Conservation (phyloP, 2,797 vertebrate genomes). For the Urocyon cinereoargenteus region DNA sequence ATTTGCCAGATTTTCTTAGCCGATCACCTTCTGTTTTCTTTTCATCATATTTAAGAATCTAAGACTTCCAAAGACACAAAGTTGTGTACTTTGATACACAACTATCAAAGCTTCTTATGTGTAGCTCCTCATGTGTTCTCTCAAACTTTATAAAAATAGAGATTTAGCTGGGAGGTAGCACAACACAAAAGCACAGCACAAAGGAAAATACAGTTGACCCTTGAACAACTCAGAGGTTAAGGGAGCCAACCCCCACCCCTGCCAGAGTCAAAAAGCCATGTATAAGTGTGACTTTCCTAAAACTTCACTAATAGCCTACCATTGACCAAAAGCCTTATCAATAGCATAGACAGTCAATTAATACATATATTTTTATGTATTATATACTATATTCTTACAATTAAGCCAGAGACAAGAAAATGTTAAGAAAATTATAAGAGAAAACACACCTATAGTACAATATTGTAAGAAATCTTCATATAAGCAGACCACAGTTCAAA, state of each 20-base stretch:
- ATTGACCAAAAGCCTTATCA: background rate
- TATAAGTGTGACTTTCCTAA: background rate
- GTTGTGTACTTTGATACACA: background rate
- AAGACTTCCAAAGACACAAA: background rate
- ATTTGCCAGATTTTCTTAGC: background rate
- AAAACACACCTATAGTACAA: background rate
- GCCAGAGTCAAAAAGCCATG: background rate
- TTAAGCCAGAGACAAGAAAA: background rate
- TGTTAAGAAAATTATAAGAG: background rate
- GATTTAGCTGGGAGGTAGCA: background rate
- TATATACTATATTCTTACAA: background rate
- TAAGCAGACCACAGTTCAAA: background rate
- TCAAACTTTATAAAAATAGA: background rate
- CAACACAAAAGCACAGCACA: rapidly evolving
- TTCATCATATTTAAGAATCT: background rate
- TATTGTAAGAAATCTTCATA: background rate
- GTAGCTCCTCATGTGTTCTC: background rate
- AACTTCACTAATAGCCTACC: background rate
- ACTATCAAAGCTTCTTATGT: background rate
- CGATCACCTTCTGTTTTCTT: background rate
- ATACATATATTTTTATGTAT: background rate
- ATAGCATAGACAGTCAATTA: background rate
- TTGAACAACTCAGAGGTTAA: background rate
- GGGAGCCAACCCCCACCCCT: background rate
- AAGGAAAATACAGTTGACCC: background rate